Conservation (phyloP, 2,113 vertebrate genomes). For the Corvus hawaiiensis region DNA sequence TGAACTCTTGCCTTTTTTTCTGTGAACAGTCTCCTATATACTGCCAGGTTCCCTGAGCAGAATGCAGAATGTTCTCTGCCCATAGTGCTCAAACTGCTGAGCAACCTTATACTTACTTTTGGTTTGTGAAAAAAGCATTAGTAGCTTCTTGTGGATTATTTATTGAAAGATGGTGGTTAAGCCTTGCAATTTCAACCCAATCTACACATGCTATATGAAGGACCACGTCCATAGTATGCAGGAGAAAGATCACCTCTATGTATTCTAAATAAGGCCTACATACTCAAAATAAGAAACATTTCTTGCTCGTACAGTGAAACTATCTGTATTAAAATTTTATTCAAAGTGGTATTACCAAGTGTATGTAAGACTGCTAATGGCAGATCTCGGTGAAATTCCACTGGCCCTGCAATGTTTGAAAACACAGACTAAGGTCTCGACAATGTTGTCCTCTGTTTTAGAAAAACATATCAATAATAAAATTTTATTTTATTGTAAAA, state of each 20-base stretch:
- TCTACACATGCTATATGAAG: neutral
- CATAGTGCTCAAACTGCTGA: neutral
- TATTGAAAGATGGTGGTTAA: neutral
- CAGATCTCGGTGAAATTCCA: neutral
- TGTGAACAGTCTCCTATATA: neutral
- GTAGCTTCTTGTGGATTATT: neutral
- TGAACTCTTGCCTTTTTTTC: neutral
- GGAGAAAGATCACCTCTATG: neutral
- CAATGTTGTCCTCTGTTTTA: neutral
- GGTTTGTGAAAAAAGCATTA: neutral
- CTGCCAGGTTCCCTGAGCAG: neutral
- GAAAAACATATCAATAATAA: neutral
- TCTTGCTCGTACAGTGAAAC: neutral
- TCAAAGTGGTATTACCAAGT: neutral
- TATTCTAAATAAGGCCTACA: neutral
- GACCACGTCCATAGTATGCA: neutral
- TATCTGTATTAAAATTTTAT: neutral
- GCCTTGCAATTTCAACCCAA: neutral
- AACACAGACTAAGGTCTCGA: neutral
- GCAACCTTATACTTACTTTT: neutral
- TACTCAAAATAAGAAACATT: neutral
- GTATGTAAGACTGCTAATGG: neutral
- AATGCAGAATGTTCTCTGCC: neutral
- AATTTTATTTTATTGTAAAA: neutral
- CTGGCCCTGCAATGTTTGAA: neutral